Evolutionary conservation across 2,888 invertebrate genomes (phyloP).

Genomic region (Zaprionus obscuricornis): DNA sequence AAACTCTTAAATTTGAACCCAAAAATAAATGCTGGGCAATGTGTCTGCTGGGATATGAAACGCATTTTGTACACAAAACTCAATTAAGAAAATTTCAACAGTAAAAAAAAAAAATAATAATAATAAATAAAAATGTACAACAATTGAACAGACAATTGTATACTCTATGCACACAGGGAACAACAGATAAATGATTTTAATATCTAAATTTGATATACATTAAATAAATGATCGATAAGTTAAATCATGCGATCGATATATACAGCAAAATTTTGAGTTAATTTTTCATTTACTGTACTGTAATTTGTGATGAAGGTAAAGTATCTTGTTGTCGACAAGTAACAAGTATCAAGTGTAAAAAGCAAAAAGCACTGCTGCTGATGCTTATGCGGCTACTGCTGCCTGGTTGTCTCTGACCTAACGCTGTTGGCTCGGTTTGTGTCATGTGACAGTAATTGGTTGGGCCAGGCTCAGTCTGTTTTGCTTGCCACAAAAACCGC

Average conservation of each 20-base stretch:
- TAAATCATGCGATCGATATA: too few relatives aligned
- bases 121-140: background rate
- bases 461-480: too few relatives aligned
- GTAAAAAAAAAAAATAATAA: background rate
- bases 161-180: background rate
- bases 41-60: slow-evolving; percentile 31
- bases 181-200: too few relatives aligned
- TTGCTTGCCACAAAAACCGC: slow-evolving; percentile 34
- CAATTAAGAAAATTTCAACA: slow-evolving; percentile 39
- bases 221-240: too few relatives aligned
- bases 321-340: background rate
- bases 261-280: too few relatives aligned
- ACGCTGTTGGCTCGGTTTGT: background rate
- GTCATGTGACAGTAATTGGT: slow-evolving; percentile 22
- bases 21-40: slow-evolving; percentile 28
- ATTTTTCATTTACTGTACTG: background rate
- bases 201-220: too few relatives aligned
- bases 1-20: background rate
- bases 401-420: too few relatives aligned
- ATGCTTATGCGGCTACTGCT: too few relatives aligned
- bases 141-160: background rate
- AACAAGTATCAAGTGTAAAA: background rate
- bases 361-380: background rate
- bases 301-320: background rate
- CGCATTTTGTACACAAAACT: slow-evolving; percentile 30